Conservation (phyloP, 2,888 invertebrate species). For the Calameuta pallipes region DNA sequence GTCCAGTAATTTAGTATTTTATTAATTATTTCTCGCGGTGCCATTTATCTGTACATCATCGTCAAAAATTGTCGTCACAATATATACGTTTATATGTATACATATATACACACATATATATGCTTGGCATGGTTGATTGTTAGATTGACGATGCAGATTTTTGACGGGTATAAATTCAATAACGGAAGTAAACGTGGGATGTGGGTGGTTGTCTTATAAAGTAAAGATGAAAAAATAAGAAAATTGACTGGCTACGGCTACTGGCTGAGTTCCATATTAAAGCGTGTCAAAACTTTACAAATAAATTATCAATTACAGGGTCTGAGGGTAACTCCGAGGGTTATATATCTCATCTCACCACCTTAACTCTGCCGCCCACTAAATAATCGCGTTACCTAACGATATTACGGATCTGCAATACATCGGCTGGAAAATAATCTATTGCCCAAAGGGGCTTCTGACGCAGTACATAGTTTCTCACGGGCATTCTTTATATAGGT, state of each 20-base stretch:
- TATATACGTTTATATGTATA: too few relatives aligned
- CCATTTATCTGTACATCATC: too few relatives aligned
- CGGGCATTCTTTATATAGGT: neutral
- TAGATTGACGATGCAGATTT: neutral
- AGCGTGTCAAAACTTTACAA: constrained; percentile 39
- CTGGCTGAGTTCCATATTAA: constrained; percentile 17
- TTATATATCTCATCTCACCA: constrained; percentile 38
- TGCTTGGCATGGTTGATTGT: neutral
- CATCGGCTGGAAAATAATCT: constrained; percentile 32
- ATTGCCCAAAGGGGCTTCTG: constrained; percentile 6
- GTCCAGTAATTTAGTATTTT: too few relatives aligned
- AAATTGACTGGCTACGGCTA: constrained; percentile 18
- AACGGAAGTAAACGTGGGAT: neutral
- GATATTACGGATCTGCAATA: constrained; percentile 35
- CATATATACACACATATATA: neutral
- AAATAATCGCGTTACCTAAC: constrained; percentile 40
- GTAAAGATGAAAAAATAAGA: neutral
- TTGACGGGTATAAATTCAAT: neutral
- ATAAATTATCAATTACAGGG: constrained; percentile 45
- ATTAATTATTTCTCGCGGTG: too few relatives aligned
- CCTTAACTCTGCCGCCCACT: constrained; percentile 28
- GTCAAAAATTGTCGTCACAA: too few relatives aligned
- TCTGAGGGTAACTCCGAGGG: constrained; percentile 27
- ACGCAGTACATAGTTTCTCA: neutral
- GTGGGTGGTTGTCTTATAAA: neutral